Evolutionary conservation across 2,113 vertebrate species (phyloP).

Genomic region (Anas platyrhynchos): DNA sequence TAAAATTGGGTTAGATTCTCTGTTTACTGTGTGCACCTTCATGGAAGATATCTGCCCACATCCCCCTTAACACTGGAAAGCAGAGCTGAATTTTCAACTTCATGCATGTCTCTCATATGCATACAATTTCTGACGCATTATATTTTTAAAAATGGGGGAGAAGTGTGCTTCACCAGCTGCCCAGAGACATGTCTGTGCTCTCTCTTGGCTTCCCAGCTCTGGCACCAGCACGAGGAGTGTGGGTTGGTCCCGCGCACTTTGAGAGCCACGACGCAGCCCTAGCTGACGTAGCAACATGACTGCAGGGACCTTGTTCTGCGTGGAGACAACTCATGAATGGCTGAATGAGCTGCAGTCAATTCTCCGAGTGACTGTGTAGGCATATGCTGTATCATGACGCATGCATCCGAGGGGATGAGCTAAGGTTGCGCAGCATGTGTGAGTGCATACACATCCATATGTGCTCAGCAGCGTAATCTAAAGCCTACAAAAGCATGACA

Average conservation of each 20-base stretch:
- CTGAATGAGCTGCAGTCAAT: background rate
- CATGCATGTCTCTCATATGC: background rate
- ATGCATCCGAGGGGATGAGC: background rate
- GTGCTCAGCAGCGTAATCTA: background rate
- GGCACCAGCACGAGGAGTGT: accelerated
- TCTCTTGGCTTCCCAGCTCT: too few species aligned
- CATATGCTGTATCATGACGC: background rate
- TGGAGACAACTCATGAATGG: background rate
- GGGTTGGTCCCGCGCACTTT: background rate
- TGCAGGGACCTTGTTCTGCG: background rate
- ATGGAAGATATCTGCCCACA: background rate
- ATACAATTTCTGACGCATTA: accelerated
- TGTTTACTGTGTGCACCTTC: background rate
- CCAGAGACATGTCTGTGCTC: background rate
- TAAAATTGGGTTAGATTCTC: background rate
- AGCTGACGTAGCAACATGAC: accelerated
- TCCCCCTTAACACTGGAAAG: background rate
- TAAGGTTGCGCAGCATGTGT: background rate
- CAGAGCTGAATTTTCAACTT: background rate
- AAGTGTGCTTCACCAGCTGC: background rate
- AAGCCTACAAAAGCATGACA: background rate
- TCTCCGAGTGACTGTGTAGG: background rate
- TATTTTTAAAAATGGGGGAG: background rate
- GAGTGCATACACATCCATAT: accelerated
- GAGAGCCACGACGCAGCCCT: background rate